Evolutionary conservation across 2,113 vertebrate genomes (phyloP).

Genomic region (Corydoras maculifer): DNA sequence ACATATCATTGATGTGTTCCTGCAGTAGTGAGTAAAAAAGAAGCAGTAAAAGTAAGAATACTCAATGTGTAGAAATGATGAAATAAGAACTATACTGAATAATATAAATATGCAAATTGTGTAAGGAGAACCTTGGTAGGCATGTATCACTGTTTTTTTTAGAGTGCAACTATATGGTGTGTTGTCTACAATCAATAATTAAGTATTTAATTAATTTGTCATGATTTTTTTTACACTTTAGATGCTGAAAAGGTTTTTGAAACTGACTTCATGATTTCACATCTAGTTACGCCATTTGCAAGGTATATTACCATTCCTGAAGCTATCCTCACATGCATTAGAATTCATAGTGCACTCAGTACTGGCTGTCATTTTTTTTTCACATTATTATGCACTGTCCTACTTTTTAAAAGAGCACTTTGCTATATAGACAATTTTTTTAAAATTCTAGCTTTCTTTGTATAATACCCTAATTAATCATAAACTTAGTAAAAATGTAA

Average conservation of each 20-base stretch:
- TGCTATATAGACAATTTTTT: constrained; percentile 35
- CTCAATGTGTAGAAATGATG: not conserved
- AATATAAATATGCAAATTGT: constrained; percentile 1
- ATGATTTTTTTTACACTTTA: not conserved
- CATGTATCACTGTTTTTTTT: not conserved
- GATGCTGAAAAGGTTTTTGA: not conserved
- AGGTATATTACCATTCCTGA: constrained; percentile 34
- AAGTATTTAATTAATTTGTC: constrained; percentile 1
- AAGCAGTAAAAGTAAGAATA: not conserved
- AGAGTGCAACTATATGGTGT: not conserved
- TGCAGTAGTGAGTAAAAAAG: constrained; percentile 1
- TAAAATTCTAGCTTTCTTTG: not conserved
- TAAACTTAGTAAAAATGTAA: not conserved
- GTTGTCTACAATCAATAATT: constrained; percentile 8
- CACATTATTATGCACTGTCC: constrained; percentile 35
- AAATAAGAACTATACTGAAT: not conserved
- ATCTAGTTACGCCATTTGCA: constrained; percentile 8
- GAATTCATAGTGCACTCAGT: constrained; percentile 31
- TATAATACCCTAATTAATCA: constrained; percentile 15
- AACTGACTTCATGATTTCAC: not conserved
- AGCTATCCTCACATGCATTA: constrained; percentile 22
- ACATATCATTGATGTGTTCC: constrained; percentile 18
- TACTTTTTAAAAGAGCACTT: constrained; percentile 34
- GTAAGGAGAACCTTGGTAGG: not conserved
- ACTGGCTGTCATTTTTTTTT: constrained; percentile 35